phyloP scores from a whole-genome alignment of 2,797 vertebrate genomes.

The Lacerta bilineata region DNA sequence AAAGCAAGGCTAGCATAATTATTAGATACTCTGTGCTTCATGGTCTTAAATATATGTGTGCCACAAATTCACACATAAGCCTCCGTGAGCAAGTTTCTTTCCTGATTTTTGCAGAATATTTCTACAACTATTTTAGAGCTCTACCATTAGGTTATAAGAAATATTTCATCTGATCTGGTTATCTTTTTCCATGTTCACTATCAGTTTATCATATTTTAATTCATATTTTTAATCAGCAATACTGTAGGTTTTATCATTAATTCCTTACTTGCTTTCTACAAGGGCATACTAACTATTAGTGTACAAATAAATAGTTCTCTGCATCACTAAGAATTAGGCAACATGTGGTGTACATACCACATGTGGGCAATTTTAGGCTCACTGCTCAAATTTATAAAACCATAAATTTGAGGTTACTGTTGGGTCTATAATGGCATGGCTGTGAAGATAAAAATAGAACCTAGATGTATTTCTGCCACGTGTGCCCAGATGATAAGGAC shows the following conservation, averaged over 20 bases:
- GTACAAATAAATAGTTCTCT: neutral
- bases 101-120: conserved; percentile 20
- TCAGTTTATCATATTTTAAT: neutral
- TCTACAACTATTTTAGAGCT: neutral
- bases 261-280: neutral
- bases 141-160: neutral
- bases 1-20: conserved; percentile 37
- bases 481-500: neutral
- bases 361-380: neutral
- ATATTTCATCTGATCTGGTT: neutral
- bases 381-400: neutral
- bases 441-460: neutral
- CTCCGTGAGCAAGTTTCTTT: conserved; percentile 31
- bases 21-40: conserved; percentile 40
- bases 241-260: neutral
- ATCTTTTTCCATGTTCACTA: neutral
- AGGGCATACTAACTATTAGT: neutral
- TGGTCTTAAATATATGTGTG: neutral
- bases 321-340: neutral
- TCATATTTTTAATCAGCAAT: neutral
- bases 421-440: too few relatives aligned
- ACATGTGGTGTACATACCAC: neutral
- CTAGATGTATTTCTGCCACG: neutral
- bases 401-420: neutral
- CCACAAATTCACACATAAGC: neutral